Conservation (phyloP, 2,888 invertebrate species). For the Cartodere bifasciata region DNA sequence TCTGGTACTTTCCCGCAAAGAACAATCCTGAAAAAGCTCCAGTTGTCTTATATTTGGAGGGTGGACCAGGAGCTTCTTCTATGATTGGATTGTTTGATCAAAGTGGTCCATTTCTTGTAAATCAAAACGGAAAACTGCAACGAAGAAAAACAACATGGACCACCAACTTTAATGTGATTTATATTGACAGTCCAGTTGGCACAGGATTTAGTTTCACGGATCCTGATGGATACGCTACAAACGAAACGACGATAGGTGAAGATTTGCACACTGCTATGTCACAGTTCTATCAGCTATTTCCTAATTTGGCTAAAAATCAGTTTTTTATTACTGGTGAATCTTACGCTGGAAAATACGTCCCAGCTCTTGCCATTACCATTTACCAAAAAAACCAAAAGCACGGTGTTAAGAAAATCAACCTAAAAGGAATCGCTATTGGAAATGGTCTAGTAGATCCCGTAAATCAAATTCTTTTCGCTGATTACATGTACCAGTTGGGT, state of each 20-base stretch:
- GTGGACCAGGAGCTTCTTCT: slow-evolving; percentile 10
- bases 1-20: slow-evolving; percentile 9
- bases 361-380: slow-evolving; percentile 60
- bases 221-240: slow-evolving; percentile 60
- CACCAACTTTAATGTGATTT: slow-evolving; percentile 60
- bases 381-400: slow-evolving; percentile 40
- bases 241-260: slow-evolving; percentile 64
- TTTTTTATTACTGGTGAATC: slow-evolving; percentile 84
- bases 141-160: slow-evolving; percentile 66
- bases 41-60: slow-evolving; percentile 9
- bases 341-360: slow-evolving; percentile 68
- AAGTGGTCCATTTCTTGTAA: slow-evolving; percentile 27
- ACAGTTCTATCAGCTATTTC: slow-evolving; percentile 74
- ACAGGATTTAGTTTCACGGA: slow-evolving; percentile 83
- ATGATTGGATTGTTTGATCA: slow-evolving; percentile 9
- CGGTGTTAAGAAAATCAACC: slow-evolving; percentile 37
- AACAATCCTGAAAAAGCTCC: slow-evolving; percentile 6
- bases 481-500: slow-evolving; percentile 63
- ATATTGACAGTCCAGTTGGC: slow-evolving; percentile 84
- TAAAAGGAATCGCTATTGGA: slow-evolving; percentile 56
- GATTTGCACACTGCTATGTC: slow-evolving; percentile 60
- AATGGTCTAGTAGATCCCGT: slow-evolving; percentile 63
- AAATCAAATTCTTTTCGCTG: slow-evolving; percentile 58
- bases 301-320: slow-evolving; percentile 52
- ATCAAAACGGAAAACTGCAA: slow-evolving; percentile 26